Percentiles rank a stretch among this genome's conserved stretches.
Evolutionary conservation across 2,797 vertebrate species (phyloP).

Genomic region (Acrossocheilus wenchowensis): DNA sequence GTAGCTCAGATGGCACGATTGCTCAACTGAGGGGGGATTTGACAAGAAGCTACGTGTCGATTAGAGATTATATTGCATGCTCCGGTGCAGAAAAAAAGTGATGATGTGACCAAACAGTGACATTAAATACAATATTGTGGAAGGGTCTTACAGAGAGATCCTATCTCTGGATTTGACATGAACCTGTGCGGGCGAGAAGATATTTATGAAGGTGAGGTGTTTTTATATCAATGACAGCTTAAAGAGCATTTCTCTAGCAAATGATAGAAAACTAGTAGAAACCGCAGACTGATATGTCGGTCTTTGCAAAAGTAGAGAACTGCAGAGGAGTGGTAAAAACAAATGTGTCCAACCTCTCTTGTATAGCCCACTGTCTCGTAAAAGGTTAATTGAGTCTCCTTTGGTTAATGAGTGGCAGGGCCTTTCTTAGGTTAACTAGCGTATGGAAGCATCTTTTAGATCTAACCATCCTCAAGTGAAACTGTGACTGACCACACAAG

Average conservation of each 20-base stretch:
- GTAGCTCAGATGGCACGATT: conserved; percentile 45
- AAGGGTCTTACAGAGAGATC: conserved; percentile 35
- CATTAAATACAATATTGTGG: conserved; percentile 33
- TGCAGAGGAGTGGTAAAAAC: conserved; percentile 33
- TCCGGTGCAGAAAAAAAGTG: conserved; percentile 31
- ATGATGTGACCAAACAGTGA: conserved; percentile 42
- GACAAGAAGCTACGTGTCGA: conserved; percentile 42
- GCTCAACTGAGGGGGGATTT: conserved; percentile 45
- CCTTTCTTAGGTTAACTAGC: conserved; percentile 43
- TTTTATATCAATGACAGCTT: conserved; percentile 41
- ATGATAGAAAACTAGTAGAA: conserved; percentile 10
- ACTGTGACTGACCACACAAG: conserved; percentile 14
- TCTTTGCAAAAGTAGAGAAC: conserved; percentile 19
- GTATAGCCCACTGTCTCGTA: conserved; percentile 29
- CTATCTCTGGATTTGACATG: conserved; percentile 23
- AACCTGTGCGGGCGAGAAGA: background rate
- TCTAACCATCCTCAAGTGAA: background rate
- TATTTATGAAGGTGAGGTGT: conserved; percentile 18
- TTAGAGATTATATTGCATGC: conserved; percentile 48
- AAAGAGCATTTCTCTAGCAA: conserved; percentile 20
- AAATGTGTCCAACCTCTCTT: conserved; percentile 21
- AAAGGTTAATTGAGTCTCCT: conserved; percentile 59
- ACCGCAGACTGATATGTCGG: background rate
- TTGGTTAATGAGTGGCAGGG: conserved; percentile 51
- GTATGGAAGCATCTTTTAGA: conserved; percentile 31